Base-by-base conservation (phyloP, 1,140 invertebrate genomes). In the Heliconius himera region DNA sequence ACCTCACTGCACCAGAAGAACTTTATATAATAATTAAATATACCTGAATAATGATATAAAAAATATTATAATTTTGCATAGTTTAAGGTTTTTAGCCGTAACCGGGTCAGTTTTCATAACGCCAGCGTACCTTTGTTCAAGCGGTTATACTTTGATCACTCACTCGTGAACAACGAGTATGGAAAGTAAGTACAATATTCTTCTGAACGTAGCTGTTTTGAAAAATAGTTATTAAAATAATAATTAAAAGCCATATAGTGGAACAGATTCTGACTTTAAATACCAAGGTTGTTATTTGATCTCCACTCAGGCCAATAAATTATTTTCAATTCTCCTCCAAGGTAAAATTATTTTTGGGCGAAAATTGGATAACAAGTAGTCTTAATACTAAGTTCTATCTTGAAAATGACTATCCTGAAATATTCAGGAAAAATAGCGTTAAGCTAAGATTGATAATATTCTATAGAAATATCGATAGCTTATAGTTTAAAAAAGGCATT, bases 91-190 rank as follows among this genome's bases (percentile, higher is more conserved):
- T 66, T 66, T 66, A 66, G 13, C 13, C 4, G 22, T 66, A 66
- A 66, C 60, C 22, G 22, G 60, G 60, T 29, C 60, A 66, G 60
- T 66, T 66, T 66, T n/a, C 60, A 66, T 66, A 66, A 26, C 26
- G 60, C 26, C 13, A 66, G 60, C 60, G 60, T 66, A 66, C 60
- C 60, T 66, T 66, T 66, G 56, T 66, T 66, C 60, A 66, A 66
- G 60, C 60, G 60, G 60, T 66, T 66, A 66, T 29, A 66, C 60
- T 66, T 66, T 66, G 60, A 66, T 66, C 60, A 26, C n/a, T 66
- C 60, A 66, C 60, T 29, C 60, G 60, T 66, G 60, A 66, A 66
- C 60, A 26, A 22, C 26, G 11, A 29, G 60, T 29, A 29, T 29
- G 60, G 26, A 66, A 22, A 29, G 11, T 66, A 66, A 66, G 26